Evolutionary conservation across 2,888 invertebrate genomes (phyloP).

Genomic region (Cephus pulcher): DNA sequence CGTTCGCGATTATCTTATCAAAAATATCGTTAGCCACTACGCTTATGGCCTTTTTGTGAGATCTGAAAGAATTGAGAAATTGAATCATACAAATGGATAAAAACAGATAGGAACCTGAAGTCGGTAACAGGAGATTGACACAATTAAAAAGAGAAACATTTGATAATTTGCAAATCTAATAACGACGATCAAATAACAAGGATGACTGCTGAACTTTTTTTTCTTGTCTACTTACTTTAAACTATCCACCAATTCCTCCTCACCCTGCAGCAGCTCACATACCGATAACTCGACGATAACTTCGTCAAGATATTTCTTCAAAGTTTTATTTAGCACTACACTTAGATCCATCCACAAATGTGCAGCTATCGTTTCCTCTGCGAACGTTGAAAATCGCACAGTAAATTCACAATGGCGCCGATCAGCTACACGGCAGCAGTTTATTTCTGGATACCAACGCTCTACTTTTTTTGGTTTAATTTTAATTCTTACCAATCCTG

Average conservation of each 20-base stretch:
- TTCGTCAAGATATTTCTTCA: conserved; percentile 54
- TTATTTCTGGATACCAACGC: neutral
- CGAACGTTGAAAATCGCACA: conserved; percentile 24
- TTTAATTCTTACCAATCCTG: conserved; percentile 43
- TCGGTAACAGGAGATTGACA: neutral
- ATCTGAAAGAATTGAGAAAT: conserved; percentile 3
- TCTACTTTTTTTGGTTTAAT: neutral
- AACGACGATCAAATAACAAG: neutral
- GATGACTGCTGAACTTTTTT: neutral
- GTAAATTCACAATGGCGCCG: neutral
- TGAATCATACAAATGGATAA: too few species aligned
- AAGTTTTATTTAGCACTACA: conserved; percentile 45
- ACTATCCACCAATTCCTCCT: conserved; percentile 40
- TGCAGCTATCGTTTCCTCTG: conserved; percentile 49
- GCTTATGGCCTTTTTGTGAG: conserved; percentile 19
- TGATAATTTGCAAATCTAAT: neutral
- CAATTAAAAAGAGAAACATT: neutral
- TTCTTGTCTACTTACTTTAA: conserved; percentile 46
- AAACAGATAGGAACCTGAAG: neutral
- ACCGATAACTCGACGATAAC: conserved; percentile 62
- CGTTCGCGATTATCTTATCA: conserved; percentile 20
- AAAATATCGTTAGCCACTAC: conserved; percentile 19
- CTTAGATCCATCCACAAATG: conserved; percentile 55
- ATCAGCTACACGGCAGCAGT: neutral
- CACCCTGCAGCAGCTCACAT: conserved; percentile 56